These are phyloP conservation scores for Nipponia nippon DNA, from an alignment of 2,113 vertebrate genomes.

Conservation along the genomic window DNA sequence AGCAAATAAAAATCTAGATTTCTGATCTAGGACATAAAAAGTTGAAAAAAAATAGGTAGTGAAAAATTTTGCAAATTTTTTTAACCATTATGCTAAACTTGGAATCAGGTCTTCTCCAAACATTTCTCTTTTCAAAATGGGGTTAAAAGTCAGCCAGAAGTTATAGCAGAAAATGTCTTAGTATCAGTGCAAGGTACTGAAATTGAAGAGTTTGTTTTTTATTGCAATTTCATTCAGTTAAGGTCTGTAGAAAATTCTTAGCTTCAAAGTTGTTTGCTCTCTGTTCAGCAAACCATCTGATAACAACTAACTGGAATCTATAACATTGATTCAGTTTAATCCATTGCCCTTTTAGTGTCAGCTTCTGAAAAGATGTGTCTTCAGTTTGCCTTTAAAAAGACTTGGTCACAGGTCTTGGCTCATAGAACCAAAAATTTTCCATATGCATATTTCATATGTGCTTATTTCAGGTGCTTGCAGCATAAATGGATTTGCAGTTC, in stretches of 20 bases:
- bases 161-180: background rate
- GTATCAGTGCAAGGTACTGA: background rate
- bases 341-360: background rate
- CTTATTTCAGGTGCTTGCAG: background rate
- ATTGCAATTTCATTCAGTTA: background rate
- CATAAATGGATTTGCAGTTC: background rate
- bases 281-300: background rate
- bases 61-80: background rate
- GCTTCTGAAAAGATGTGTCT: background rate
- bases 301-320: background rate
- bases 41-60: background rate
- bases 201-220: background rate
- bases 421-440: background rate
- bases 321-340: background rate
- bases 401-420: background rate
- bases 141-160: background rate
- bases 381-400: background rate
- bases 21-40: background rate
- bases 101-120: background rate
- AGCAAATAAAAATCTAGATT: background rate
- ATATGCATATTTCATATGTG: background rate
- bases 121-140: background rate
- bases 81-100: background rate
- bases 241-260: background rate
- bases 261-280: background rate